A percentile compares a stretch with the other conserved stretches of the same genome.
These are phyloP conservation scores for Drosophila pseudoananassae DNA, from an alignment of 1,140 invertebrate species.

Conservation along the genomic window DNA sequence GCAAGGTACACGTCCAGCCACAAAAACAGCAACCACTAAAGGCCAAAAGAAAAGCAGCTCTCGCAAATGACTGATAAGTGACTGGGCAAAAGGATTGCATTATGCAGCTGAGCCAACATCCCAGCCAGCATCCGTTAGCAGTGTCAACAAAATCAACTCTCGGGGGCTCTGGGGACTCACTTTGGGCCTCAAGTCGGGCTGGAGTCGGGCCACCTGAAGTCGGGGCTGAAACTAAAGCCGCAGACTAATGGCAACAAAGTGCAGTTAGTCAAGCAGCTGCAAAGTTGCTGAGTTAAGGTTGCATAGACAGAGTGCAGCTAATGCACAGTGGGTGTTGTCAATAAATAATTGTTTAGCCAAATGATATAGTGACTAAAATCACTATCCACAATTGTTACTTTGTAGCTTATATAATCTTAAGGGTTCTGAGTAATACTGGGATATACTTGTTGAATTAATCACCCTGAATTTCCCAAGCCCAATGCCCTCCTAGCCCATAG, in stretches of 20 bases:
- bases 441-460: slow-evolving; percentile 2
- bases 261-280: slow-evolving; percentile 69
- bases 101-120: slow-evolving; percentile 64
- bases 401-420: not conserved
- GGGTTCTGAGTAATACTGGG: slow-evolving; percentile 2
- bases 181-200: slow-evolving; percentile 1
- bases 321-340: slow-evolving; percentile 24
- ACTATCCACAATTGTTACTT: not conserved
- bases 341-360: not conserved
- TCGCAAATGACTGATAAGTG: slow-evolving; percentile 65
- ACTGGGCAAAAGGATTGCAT: slow-evolving; percentile 70
- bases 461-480: not conserved
- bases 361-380: not conserved
- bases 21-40: not conserved
- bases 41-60: slow-evolving; percentile 4
- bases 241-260: slow-evolving; percentile 69
- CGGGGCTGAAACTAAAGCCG: slow-evolving; percentile 29
- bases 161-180: slow-evolving; percentile 1
- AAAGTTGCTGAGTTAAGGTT: slow-evolving; percentile 68
- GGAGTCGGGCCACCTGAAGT: slow-evolving; percentile 8
- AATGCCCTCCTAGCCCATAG: slow-evolving; percentile 7
- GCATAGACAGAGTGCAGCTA: slow-evolving; percentile 36
- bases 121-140: slow-evolving; percentile 63
- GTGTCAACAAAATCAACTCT: slow-evolving; percentile 66
- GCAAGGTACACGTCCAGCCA: slow-evolving; percentile 31